phyloP scores from a whole-genome alignment of 2,113 vertebrate genomes.

The Acanthochromis polyacanthus region DNA sequence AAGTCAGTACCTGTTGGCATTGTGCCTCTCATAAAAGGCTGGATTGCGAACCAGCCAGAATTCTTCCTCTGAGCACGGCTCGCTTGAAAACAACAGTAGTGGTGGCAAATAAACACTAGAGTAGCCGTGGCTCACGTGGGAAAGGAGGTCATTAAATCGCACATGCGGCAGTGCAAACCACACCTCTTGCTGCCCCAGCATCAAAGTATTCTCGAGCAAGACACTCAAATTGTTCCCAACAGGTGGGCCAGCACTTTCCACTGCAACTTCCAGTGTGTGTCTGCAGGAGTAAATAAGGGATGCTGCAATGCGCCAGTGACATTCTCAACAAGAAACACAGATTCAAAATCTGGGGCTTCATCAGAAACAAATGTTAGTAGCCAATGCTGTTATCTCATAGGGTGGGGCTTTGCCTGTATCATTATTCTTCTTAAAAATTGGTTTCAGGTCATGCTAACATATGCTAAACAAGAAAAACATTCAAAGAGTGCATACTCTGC shows the following conservation, averaged over 20 bases:
- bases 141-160: background rate
- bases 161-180: background rate
- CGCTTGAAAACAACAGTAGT: conserved; percentile 1
- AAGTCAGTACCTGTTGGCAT: conserved; percentile 6
- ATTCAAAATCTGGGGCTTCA: no score
- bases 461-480: no score
- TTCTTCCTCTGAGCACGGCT: background rate
- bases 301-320: no score
- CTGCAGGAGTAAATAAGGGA: background rate
- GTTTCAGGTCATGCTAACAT: no score
- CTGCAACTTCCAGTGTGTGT: background rate
- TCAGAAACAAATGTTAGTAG: no score
- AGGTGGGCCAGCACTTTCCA: background rate
- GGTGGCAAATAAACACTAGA: background rate
- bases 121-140: background rate
- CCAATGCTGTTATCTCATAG: no score
- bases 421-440: no score
- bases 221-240: background rate
- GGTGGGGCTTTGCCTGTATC: no score
- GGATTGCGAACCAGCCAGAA: background rate
- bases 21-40: background rate
- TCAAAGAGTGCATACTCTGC: no score
- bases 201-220: background rate
- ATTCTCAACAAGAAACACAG: no score
- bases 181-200: background rate